Percentiles rank a stretch among this genome's conserved stretches.
These are phyloP conservation scores for Carposina sasakii DNA, from an alignment of 1,140 invertebrate species.

Conservation along the genomic window DNA sequence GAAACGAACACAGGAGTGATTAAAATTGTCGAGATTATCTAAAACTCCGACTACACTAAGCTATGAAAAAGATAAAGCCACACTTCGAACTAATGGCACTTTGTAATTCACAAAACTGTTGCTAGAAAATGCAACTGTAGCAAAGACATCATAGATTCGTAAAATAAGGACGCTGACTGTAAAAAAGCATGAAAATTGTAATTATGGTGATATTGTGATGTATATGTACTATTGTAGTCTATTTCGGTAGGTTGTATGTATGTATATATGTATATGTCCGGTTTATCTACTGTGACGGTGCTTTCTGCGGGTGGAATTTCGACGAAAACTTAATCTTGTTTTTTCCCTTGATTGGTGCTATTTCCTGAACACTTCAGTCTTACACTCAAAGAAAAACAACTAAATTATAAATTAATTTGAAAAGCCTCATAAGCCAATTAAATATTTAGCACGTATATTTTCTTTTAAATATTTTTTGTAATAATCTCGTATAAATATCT, in stretches of 20 bases:
- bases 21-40: too few species aligned
- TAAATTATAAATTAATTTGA: conserved; percentile 57
- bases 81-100: conserved; percentile 62
- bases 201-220: conserved; percentile 7
- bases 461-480: conserved; percentile 64
- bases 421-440: conserved; percentile 70
- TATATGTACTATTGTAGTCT: conserved; percentile 10
- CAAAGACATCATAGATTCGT: conserved; percentile 33
- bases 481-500: conserved; percentile 72
- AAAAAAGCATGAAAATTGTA: conserved; percentile 1
- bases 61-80: conserved; percentile 59
- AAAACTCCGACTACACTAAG: conserved; percentile 55
- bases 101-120: conserved; percentile 60
- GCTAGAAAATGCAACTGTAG: conserved; percentile 28
- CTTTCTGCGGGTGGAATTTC: conserved; percentile 41
- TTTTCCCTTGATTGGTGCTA: conserved; percentile 54
- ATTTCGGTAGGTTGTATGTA: conserved; percentile 10
- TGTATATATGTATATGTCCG: conserved; percentile 9
- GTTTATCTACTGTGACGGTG: conserved; percentile 35
- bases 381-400: conserved; percentile 57
- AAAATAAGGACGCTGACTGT: conserved; percentile 8
- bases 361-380: conserved; percentile 58
- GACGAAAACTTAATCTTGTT: conserved; percentile 20
- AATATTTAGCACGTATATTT: conserved; percentile 61
- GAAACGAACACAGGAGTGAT: conserved; percentile 66